phyloP scores from a whole-genome alignment of 1,140 invertebrate species.

The Drosophila quadrilineata region DNA sequence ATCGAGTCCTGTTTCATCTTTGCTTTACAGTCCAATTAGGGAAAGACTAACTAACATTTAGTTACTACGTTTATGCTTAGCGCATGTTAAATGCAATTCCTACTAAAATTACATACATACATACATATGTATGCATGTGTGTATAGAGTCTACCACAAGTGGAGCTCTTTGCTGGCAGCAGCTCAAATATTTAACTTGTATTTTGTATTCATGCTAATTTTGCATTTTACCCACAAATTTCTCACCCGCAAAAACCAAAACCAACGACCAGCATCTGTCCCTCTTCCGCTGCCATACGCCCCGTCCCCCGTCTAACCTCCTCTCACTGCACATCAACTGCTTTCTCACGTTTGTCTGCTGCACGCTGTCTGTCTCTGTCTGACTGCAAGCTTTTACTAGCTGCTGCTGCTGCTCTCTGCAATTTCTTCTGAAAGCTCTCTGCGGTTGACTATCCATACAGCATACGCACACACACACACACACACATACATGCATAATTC shows the following conservation, averaged over 20 bases:
- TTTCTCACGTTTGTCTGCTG: constrained; percentile 35
- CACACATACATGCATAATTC: constrained; percentile 25
- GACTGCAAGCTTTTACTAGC: constrained; percentile 11
- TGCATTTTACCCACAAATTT: constrained; percentile 79
- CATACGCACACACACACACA: constrained; percentile 43
- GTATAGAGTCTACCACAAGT: no score
- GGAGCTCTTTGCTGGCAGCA: no score
- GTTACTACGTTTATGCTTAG: no score
- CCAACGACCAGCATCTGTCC: not conserved
- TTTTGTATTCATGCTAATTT: constrained; percentile 80
- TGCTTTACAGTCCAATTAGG: no score
- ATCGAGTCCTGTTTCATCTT: no score
- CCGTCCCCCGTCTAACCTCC: not conserved
- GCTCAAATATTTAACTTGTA: constrained; percentile 78
- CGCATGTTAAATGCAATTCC: constrained; percentile 5
- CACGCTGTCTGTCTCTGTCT: constrained; percentile 31
- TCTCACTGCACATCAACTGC: constrained; percentile 22
- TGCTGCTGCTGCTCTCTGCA: constrained; percentile 12
- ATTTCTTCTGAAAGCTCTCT: constrained; percentile 36
- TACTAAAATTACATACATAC: not conserved
- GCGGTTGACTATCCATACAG: constrained; percentile 38
- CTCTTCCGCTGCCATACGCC: not conserved
- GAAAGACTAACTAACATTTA: no score
- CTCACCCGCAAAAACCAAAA: constrained; percentile 25
- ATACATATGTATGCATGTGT: no score